Percentiles rank a stretch among this genome's conserved stretches.
These are phyloP conservation scores for Drosophila cognata DNA, from an alignment of 2,888 invertebrate genomes.

Conservation along the genomic window DNA sequence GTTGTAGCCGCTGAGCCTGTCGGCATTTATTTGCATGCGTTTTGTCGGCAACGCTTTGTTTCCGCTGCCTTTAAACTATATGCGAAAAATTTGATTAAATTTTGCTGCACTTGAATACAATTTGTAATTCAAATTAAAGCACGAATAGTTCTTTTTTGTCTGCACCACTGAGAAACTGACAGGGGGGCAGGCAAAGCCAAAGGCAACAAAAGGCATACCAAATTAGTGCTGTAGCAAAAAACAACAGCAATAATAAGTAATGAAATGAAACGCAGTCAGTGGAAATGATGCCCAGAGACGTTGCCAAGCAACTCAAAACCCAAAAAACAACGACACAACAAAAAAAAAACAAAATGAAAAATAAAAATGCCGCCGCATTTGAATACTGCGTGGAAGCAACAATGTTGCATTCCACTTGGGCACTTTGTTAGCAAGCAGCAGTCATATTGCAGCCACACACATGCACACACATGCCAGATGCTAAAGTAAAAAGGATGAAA, in stretches of 20 bases:
- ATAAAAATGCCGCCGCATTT: constrained; percentile 74
- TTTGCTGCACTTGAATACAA: constrained; percentile 65
- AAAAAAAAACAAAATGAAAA: constrained; percentile 40
- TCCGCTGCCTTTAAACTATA: constrained; percentile 43
- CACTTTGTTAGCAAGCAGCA: constrained; percentile 73
- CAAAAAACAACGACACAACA: constrained; percentile 20
- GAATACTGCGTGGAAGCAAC: constrained; percentile 77
- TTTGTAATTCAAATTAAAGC: constrained; percentile 80
- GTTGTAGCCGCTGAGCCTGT: constrained; percentile 24
- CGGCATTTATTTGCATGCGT: constrained; percentile 45
- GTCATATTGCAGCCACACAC: constrained; percentile 53
- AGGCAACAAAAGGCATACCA: constrained; percentile 74
- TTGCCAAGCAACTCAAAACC: constrained; percentile 51
- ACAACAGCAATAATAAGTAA: constrained; percentile 34
- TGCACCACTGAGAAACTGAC: background rate
- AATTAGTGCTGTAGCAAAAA: constrained; percentile 71
- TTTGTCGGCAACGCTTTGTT: constrained; percentile 18
- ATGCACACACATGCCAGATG: constrained; percentile 6
- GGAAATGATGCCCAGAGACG: constrained; percentile 72
- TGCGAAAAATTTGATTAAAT: constrained; percentile 69
- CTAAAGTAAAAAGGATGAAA: constrained; percentile 50
- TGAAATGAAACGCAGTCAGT: constrained; percentile 76
- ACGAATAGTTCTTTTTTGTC: constrained; percentile 57
- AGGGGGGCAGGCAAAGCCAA: background rate
- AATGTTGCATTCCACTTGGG: constrained; percentile 80